Evolutionary conservation across 2,113 vertebrate species (phyloP).

Genomic region (Pelobates fuscus): DNA sequence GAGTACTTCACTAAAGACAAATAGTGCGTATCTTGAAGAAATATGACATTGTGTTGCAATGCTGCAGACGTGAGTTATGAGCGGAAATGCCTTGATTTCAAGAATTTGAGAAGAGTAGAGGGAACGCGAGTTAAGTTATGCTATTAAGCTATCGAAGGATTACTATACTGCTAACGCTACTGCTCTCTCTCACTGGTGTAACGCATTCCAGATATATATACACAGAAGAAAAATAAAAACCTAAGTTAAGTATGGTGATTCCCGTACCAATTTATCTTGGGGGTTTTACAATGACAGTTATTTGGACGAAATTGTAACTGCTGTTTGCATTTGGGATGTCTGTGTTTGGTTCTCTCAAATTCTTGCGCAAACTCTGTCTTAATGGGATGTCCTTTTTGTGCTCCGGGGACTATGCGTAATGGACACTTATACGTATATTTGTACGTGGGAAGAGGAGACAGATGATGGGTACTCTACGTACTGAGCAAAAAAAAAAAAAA

Average conservation of each 20-base stretch:
- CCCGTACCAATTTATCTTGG: background rate
- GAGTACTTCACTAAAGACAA: too few relatives aligned
- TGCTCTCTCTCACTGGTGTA: background rate
- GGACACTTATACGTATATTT: background rate
- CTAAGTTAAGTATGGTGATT: background rate
- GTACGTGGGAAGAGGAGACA: background rate
- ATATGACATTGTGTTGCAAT: constrained; percentile 34
- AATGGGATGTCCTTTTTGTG: constrained; percentile 11
- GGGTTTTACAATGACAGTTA: constrained; percentile 33
- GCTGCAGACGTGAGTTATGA: constrained; percentile 24
- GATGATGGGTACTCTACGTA: constrained; percentile 14
- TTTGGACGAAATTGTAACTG: too few relatives aligned
- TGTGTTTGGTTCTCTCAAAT: background rate
- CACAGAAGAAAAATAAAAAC: background rate
- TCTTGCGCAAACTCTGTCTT: constrained; percentile 28
- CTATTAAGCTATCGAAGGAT: background rate
- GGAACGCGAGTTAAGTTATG: background rate
- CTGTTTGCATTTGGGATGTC: too few relatives aligned
- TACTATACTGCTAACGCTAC: constrained; percentile 18
- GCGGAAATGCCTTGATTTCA: constrained; percentile 16
- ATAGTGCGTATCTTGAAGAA: background rate
- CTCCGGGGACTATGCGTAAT: constrained; percentile 13
- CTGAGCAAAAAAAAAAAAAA: background rate
- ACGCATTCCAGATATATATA: background rate
- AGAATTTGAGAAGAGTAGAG: background rate